Evolutionary conservation across 2,113 vertebrate species (phyloP), one percentile per base, ranked within the genome.

Genomic region (Muntiacus reevesi): DNA sequence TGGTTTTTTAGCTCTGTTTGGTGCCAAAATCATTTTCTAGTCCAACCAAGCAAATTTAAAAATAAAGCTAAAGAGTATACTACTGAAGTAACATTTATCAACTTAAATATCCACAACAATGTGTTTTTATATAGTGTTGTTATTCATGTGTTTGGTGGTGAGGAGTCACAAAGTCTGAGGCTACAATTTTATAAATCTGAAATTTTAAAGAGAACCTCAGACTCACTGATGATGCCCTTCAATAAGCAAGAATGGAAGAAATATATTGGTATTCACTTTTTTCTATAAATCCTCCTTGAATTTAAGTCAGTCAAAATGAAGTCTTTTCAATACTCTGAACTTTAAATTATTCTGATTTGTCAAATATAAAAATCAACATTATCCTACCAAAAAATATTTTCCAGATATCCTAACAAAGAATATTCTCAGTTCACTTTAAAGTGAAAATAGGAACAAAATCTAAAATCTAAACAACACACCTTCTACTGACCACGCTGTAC

Each of bases 221-320:
- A 79, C 30, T 97, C 33, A 88, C 6, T 45, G 16, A 55, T 64
- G 59, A 95, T 4, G 57, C 15, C 60, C 50, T 81, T 91, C 45
- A 16, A 79, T 59, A 30, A 95, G 15, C 10, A 84, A 84, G 15
- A 92, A 79, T 16, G 17, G 40, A 89, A 93, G 28, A 86, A 96
- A 74, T 28, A 78, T 15, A 89, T n/a, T 74, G 50, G 23, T 57
- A 81, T 67, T 93, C 45, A 45, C 78, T 54, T 91, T 62, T 96
- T 94, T n/a, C 74, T 81, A 40, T 79, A 89, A 96, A 62, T 84
- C 3, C 30, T 83, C 60, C 33, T 27, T 91, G 28, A 94, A 87
- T 54, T 87, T 91, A 94, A 94, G 64, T 86, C 36, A 59, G 11
- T 43, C n/a, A 55, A 95, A 96, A 94, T 92, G 14, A 96, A 84